Percentiles rank a stretch among this genome's conserved stretches.
phyloP scores from a whole-genome alignment of 2,888 invertebrate genomes.

The Amblyjoppa fuscipennis region DNA sequence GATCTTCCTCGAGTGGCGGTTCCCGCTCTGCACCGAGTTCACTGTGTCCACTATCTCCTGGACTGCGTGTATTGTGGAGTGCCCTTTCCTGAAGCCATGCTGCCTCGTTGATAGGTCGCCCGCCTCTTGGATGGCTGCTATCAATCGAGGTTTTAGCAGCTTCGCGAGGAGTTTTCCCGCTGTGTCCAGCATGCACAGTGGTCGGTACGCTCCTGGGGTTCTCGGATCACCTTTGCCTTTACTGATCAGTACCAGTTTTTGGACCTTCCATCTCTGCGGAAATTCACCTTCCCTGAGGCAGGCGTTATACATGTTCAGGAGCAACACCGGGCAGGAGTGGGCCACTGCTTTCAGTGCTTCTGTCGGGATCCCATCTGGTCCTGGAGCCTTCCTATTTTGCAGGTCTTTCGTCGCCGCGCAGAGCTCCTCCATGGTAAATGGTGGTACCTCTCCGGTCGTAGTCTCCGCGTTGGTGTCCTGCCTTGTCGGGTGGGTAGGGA shows the following conservation, averaged over 20 bases:
- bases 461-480: no score
- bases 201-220: slow-evolving; percentile 44
- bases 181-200: slow-evolving; percentile 47
- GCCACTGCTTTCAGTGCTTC: background rate
- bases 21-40: background rate
- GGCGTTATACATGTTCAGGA: slow-evolving; percentile 47
- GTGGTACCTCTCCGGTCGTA: no score
- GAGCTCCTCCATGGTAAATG: no score
- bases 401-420: background rate
- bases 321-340: background rate
- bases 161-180: slow-evolving; percentile 60
- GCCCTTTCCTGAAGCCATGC: slow-evolving; percentile 63
- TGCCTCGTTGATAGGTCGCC: slow-evolving; percentile 62
- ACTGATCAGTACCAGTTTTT: slow-evolving; percentile 46
- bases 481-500: slow-evolving; percentile 6
- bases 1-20: slow-evolving; percentile 44
- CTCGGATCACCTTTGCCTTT: slow-evolving; percentile 53
- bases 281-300: slow-evolving; percentile 45
- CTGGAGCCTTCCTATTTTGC: background rate
- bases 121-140: slow-evolving; percentile 33
- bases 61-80: slow-evolving; percentile 52
- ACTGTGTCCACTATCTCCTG: slow-evolving; percentile 45
- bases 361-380: background rate
- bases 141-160: slow-evolving; percentile 56
- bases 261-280: slow-evolving; percentile 21